Evolutionary conservation across 2,113 vertebrate genomes (phyloP).

Genomic region (Gymnorhina tibicen): DNA sequence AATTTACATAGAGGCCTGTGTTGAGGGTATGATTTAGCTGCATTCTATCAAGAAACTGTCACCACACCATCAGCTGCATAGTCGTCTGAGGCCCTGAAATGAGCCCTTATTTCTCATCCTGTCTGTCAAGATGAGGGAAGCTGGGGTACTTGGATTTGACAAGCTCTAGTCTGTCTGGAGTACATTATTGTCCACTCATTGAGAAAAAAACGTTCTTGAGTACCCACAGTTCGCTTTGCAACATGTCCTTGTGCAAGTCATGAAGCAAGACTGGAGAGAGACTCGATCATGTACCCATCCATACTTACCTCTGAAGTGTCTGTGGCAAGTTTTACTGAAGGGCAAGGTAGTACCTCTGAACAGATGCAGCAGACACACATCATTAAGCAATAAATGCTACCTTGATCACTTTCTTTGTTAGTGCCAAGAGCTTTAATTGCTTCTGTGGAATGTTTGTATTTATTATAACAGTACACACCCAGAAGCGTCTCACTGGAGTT

Average conservation of each 20-base stretch:
- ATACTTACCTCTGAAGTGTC: neutral
- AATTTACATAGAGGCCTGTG: neutral
- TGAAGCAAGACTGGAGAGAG: neutral
- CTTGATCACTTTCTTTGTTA: neutral
- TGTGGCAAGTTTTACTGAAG: neutral
- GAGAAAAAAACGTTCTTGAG: neutral
- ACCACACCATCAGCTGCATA: neutral
- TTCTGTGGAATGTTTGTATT: neutral
- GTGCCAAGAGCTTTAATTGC: neutral
- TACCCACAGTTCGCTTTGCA: accelerated
- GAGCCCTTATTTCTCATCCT: neutral
- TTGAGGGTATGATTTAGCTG: neutral
- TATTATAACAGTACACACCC: neutral
- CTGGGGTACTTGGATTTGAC: neutral
- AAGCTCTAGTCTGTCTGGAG: neutral
- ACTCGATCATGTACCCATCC: neutral
- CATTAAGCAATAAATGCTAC: neutral
- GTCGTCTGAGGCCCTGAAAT: neutral
- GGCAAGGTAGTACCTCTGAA: neutral
- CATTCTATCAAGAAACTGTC: neutral
- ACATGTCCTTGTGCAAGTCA: neutral
- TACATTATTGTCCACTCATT: neutral
- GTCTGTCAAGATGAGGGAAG: neutral
- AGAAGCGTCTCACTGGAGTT: neutral
- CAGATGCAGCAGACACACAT: neutral